These are phyloP conservation scores for Orchesella cincta DNA, from an alignment of 1,140 invertebrate species.

Conservation along the genomic window DNA sequence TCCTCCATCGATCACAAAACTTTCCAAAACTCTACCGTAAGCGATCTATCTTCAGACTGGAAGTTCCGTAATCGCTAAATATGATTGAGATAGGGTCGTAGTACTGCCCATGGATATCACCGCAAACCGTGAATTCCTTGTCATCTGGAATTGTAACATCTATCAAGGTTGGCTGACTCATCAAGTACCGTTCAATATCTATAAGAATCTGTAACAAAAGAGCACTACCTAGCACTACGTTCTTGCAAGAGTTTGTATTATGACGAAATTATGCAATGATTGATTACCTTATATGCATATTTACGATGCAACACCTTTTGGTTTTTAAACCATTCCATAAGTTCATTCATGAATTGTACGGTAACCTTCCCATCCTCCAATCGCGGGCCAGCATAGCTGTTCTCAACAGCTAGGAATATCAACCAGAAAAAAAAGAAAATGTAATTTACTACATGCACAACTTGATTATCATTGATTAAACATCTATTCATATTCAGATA, in stretches of 20 bases:
- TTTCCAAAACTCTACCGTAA: too few species aligned
- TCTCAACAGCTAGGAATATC: constrained; percentile 93
- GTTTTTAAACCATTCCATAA: constrained; percentile 87
- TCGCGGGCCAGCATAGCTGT: constrained; percentile 88
- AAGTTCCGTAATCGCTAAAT: too few species aligned
- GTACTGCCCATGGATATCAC: constrained; percentile 99
- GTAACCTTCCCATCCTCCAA: constrained; percentile 88
- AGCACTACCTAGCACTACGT: constrained; percentile 30
- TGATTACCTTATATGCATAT: constrained; percentile 89
- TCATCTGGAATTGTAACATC: constrained; percentile 84
- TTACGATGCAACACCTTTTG: constrained; percentile 93
- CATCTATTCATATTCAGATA: too few species aligned
- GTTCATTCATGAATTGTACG: constrained; percentile 75
- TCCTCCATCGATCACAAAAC: too few species aligned
- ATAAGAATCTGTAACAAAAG: constrained; percentile 76
- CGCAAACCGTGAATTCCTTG: constrained; percentile 97
- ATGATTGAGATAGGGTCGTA: constrained; percentile 97
- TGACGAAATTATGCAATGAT: not conserved
- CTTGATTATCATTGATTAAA: constrained; percentile 28
- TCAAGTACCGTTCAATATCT: constrained; percentile 83
- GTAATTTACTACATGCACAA: not conserved
- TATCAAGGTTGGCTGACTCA: constrained; percentile 81
- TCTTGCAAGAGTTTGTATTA: too few species aligned
- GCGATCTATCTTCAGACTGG: too few species aligned
- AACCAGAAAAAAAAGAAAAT: constrained; percentile 29